Percentiles rank a stretch among this genome's conserved stretches.
Conservation (phyloP, 2,113 vertebrate species). For the Anas platyrhynchos region DNA sequence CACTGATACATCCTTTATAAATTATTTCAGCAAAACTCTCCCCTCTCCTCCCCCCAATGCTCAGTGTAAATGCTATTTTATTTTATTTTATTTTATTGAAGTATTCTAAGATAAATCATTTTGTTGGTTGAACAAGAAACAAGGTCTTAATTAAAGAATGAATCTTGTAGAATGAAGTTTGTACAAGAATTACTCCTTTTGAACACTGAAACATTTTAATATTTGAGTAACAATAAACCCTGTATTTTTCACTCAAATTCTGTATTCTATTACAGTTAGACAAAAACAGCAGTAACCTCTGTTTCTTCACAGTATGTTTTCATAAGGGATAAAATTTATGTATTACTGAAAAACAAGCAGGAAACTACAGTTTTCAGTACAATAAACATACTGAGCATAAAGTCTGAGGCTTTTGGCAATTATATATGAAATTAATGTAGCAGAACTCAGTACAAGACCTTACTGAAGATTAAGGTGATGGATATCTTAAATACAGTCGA, state of each 20-base stretch:
- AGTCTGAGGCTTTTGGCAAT: constrained; percentile 17
- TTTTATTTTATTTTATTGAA: not conserved
- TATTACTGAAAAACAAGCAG: constrained; percentile 17
- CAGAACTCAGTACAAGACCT: not conserved
- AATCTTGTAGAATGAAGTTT: constrained; percentile 41
- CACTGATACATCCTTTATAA: not conserved
- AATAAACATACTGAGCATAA: not conserved
- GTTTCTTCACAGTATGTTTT: constrained; percentile 56
- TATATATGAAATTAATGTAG: constrained; percentile 18
- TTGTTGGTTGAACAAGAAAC: constrained; percentile 51
- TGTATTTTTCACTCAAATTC: constrained; percentile 9
- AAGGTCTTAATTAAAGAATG: constrained; percentile 66
- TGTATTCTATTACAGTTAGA: constrained; percentile 7
- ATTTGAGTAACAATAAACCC: constrained; percentile 37
- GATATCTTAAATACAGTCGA: not conserved
- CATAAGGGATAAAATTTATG: constrained; percentile 31
- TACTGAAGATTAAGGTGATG: not conserved
- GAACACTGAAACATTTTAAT: not conserved
- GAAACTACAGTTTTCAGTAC: constrained; percentile 32
- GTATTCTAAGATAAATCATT: constrained; percentile 56
- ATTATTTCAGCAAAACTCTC: not conserved
- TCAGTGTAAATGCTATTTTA: not conserved
- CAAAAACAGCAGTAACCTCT: constrained; percentile 21
- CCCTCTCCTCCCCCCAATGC: not conserved
- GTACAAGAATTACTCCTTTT: constrained; percentile 43